Evolutionary conservation across 2,888 invertebrate species (phyloP), one percentile per base, ranked within the genome.

Genomic region (Himalopsyche tibetana): DNA sequence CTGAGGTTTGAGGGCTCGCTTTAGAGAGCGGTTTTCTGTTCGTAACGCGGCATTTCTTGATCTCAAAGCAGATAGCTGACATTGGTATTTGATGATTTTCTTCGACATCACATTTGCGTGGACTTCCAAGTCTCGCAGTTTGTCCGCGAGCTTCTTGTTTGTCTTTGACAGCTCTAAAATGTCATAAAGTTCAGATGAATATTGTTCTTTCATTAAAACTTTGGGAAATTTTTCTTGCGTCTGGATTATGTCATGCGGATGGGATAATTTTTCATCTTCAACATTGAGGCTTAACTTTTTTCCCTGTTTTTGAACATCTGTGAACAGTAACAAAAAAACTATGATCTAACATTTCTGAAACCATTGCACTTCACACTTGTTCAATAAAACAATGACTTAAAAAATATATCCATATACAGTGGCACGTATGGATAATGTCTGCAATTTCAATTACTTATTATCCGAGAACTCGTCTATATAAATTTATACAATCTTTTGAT

Each of bases 61-160:
- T 74, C 15, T 74, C 36, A 74, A 36, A 15, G 28, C 36, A 36
- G 74, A 74, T 15, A 74, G 28, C 36, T 74, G 74, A 3, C 74
- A 15, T 74, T 74, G 74, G 4, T 74, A 74, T 74, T 38, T 74
- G 74, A 74, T 15, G 28, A 74, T 19, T 12, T 74, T 74, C 36
- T 74, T 36, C 38, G 74, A 74, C 74, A 74, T 74, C 15, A 74
- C 36, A 36, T 74, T 74, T 15, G 74, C 36, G 38, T 74, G 74
- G 38, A 74, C 74, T 15, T 74, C 74, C 19, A 74, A 15, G 15
- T 74, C 74, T 36, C 74, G 5, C 1, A 74, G 38, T 74, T 74
- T 74, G 38, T 36, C 74, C 12, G 36, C 36, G 12, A 74, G 74
- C 36, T 74, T 74, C 36, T 74, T 74, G 74, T 74, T 74, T 15